These are phyloP conservation scores for Drosophila diplacantha DNA, from an alignment of 2,888 invertebrate genomes.

Conservation along the genomic window DNA sequence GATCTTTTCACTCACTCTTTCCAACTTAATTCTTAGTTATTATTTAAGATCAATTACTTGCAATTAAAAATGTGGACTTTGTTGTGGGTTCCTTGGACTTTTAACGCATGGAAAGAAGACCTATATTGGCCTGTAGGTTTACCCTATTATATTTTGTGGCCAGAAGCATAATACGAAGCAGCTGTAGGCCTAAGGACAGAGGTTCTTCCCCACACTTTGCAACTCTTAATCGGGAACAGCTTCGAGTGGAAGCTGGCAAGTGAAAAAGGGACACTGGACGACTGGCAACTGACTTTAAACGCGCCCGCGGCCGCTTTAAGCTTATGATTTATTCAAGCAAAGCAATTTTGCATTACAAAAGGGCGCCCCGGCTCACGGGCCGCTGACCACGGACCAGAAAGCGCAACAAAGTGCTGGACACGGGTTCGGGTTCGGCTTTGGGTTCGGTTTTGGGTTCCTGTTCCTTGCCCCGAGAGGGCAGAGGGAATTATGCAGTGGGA, in stretches of 20 bases:
- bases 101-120: neutral
- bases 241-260: neutral
- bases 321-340: slow-evolving; percentile 67
- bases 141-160: neutral
- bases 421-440: slow-evolving; percentile 4
- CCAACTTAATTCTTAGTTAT: neutral
- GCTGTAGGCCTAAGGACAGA: neutral
- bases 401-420: slow-evolving; percentile 40
- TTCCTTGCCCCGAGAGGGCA: neutral
- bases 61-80: neutral
- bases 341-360: slow-evolving; percentile 64
- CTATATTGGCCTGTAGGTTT: too few relatives aligned
- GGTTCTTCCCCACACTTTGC: neutral
- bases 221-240: slow-evolving; percentile 17
- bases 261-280: slow-evolving; percentile 1
- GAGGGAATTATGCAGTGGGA: slow-evolving; percentile 33
- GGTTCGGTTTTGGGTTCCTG: neutral
- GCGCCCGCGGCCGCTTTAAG: slow-evolving; percentile 28
- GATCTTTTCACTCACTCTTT: too few relatives aligned
- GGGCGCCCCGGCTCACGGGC: slow-evolving; percentile 44
- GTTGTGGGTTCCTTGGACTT: neutral
- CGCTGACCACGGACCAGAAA: slow-evolving; percentile 41
- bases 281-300: slow-evolving; percentile 32
- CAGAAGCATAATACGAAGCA: neutral
- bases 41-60: neutral